Evolutionary conservation across 53 echinoderm and acorn worm species (phyloP).

Genomic region (Glandiceps talaboti): DNA sequence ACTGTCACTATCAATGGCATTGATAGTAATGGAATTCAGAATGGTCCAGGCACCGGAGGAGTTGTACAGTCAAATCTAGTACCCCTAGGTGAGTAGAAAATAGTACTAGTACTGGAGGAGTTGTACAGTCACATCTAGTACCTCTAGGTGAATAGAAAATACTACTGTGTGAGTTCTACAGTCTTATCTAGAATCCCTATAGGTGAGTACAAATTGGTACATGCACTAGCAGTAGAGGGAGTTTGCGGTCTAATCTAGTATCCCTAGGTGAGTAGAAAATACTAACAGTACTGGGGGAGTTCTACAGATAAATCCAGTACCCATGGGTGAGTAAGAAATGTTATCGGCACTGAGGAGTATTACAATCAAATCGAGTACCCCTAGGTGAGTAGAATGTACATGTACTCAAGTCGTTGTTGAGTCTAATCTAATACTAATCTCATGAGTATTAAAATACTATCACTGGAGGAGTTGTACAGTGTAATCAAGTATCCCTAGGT

Average conservation of each 20-base stretch:
- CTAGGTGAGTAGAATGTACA: conserved; percentile 37
- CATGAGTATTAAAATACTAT: too few species aligned
- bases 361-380: too few species aligned
- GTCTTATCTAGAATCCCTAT: too few species aligned
- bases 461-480: conserved; percentile 40
- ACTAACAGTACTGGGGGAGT: background rate
- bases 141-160: conserved; percentile 57
- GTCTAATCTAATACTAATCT: too few species aligned
- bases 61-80: conserved; percentile 56
- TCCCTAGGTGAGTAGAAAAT: conserved; percentile 55
- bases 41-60: conserved; percentile 27
- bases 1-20: conserved; percentile 38
- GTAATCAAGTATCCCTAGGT: conserved; percentile 87
- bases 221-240: conserved; percentile 28
- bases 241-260: conserved; percentile 60
- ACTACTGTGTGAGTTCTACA: too few species aligned
- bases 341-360: too few species aligned
- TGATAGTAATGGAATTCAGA: conserved; percentile 32
- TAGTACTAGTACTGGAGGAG: conserved; percentile 14
- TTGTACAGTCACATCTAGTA: conserved; percentile 60
- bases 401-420: too few species aligned
- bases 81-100: conserved; percentile 61
- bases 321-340: too few species aligned
- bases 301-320: too few species aligned
- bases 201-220: conserved; percentile 34